A percentile compares a stretch with the other conserved stretches of the same genome.
phyloP scores from a whole-genome alignment of 64 coral and sea anemone species.

The Hydrozoanthus tunicans region DNA sequence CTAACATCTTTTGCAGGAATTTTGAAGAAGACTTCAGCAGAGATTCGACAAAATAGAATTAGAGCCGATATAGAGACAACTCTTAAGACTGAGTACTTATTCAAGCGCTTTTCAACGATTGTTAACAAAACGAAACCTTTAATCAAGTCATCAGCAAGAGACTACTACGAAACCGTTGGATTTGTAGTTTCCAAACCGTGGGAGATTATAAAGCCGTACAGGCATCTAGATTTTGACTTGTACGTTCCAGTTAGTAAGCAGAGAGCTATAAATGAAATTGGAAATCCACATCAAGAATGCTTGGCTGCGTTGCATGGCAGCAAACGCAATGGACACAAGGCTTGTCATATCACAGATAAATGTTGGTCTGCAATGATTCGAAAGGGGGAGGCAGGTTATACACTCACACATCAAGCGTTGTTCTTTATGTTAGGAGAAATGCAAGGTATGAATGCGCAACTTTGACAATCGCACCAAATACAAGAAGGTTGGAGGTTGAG shows the following conservation, averaged over 20 bases:
- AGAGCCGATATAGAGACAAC: not conserved
- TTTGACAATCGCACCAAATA: not conserved
- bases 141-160: conserved; percentile 24
- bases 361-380: conserved; percentile 74
- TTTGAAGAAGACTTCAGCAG: conserved; percentile 28
- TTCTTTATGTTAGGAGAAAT: conserved; percentile 87
- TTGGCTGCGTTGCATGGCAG: conserved; percentile 75
- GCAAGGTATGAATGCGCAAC: conserved; percentile 57
- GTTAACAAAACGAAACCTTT: conserved; percentile 14
- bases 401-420: conserved; percentile 88
- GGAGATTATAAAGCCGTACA: conserved; percentile 54
- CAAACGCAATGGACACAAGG: conserved; percentile 25
- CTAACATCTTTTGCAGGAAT: not conserved
- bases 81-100: not conserved
- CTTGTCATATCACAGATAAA: conserved; percentile 62
- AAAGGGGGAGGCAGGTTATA: conserved; percentile 66
- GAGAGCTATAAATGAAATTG: conserved; percentile 47
- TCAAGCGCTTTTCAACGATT: not conserved
- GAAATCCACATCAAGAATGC: conserved; percentile 59
- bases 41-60: not conserved
- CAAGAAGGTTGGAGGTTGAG: too few relatives aligned
- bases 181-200: conserved; percentile 71
- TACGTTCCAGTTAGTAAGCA: not conserved
- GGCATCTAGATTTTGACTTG: conserved; percentile 28
- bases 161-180: conserved; percentile 70